These are phyloP conservation scores for Ricordea florida DNA, from an alignment of 92 coral and sea anemone species.

Conservation along the genomic window DNA sequence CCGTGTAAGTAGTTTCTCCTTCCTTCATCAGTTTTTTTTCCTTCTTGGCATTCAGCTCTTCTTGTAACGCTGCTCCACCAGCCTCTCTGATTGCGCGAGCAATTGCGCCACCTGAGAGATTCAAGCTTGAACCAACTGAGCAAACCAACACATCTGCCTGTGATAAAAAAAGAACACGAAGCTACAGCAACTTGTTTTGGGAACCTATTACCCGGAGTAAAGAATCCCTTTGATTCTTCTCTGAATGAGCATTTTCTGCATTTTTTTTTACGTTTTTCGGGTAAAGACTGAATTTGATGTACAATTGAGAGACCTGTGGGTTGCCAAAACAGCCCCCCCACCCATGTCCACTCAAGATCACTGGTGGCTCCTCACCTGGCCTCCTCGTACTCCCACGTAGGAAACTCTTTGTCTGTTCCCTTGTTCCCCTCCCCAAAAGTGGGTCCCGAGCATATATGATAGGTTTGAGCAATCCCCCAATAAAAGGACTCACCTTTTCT, in stretches of 20 bases:
- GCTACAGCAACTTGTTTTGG: neutral
- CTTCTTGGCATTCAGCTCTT: slow-evolving; percentile 6
- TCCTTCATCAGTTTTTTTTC: neutral
- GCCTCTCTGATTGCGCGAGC: slow-evolving; percentile 37
- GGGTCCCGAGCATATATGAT: neutral
- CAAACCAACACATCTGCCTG: slow-evolving; percentile 20
- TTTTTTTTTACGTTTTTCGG: too few species aligned
- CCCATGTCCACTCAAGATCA: too few species aligned
- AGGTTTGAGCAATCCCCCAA: neutral
- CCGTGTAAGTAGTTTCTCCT: slow-evolving; percentile 34
- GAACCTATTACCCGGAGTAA: neutral
- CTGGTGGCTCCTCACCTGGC: too few species aligned
- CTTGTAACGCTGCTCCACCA: slow-evolving; percentile 41
- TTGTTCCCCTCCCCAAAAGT: too few species aligned
- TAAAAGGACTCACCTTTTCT: slow-evolving; percentile 12
- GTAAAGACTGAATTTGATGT: too few species aligned
- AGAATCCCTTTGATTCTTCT: neutral
- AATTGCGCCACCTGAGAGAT: slow-evolving; percentile 29
- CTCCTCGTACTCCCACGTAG: too few species aligned
- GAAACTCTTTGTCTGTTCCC: too few species aligned
- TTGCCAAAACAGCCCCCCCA: too few species aligned
- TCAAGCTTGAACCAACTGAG: slow-evolving; percentile 23
- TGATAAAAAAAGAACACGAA: neutral
- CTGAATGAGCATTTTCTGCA: too few species aligned
- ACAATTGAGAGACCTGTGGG: too few species aligned